Evolutionary conservation across 2,888 invertebrate genomes (phyloP).

Genomic region (Leptura quadrifasciata): DNA sequence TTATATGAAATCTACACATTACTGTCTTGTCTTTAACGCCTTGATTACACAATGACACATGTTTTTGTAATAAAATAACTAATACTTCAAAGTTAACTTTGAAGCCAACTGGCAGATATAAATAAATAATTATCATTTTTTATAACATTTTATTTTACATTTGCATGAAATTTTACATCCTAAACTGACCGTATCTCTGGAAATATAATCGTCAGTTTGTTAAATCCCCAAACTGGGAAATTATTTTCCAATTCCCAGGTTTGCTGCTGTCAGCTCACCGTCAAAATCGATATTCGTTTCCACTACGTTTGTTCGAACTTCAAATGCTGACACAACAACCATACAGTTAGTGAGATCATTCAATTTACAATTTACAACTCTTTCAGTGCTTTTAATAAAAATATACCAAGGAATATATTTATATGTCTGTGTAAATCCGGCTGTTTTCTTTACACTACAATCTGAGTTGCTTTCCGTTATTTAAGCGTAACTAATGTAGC

Average conservation of each 20-base stretch:
- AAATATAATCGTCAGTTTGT: constrained; percentile 24
- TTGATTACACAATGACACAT: no score
- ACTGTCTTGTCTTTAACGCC: no score
- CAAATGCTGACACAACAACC: constrained; percentile 30
- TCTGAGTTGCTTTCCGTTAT: background rate
- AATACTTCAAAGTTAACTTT: no score
- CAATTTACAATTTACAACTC: constrained; percentile 15
- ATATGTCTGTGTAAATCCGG: background rate
- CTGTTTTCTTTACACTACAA: background rate
- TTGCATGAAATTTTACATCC: background rate
- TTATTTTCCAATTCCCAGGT: constrained; percentile 52
- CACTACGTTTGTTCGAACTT: constrained; percentile 38
- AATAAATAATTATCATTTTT: background rate
- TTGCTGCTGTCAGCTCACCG: constrained; percentile 51
- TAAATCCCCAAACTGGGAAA: constrained; percentile 42
- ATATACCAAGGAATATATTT: constrained; percentile 3
- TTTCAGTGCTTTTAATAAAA: background rate
- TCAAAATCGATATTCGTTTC: constrained; percentile 54
- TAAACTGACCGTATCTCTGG: background rate
- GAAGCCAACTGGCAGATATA: no score
- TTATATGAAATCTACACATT: no score
- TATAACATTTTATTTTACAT: background rate
- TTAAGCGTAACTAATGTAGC: constrained; percentile 1
- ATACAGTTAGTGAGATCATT: constrained; percentile 8
- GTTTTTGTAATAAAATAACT: no score